Percentiles rank a stretch among this genome's conserved stretches.
Evolutionary conservation across 2,888 invertebrate genomes (phyloP).

Genomic region (Sisyra nigra): DNA sequence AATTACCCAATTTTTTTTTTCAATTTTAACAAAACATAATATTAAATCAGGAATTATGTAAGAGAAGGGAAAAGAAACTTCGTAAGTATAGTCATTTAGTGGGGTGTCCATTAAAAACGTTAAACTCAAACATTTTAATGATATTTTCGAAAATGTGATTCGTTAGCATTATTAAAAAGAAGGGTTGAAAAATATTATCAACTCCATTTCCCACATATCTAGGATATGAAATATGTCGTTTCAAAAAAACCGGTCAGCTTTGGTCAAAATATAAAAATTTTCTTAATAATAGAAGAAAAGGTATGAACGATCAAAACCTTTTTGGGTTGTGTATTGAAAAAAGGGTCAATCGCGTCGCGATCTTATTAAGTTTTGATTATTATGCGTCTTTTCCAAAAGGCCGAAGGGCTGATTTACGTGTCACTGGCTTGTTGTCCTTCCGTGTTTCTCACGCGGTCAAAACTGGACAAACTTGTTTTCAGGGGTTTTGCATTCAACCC

Average conservation of each 20-base stretch:
- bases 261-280: conserved; percentile 8
- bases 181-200: not conserved
- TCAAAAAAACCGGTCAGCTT: conserved; percentile 8
- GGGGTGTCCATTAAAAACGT: too few relatives aligned
- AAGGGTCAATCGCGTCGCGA: not conserved
- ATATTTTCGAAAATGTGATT: too few relatives aligned
- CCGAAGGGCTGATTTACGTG: conserved; percentile 3
- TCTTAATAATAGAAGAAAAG: not conserved
- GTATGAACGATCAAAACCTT: not conserved
- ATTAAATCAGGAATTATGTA: too few relatives aligned
- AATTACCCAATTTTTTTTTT: too few relatives aligned
- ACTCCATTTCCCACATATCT: not conserved
- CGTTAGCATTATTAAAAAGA: too few relatives aligned
- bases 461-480: conserved; percentile 10
- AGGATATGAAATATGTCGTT: conserved; percentile 2
- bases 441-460: conserved; percentile 9
- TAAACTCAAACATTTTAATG: too few relatives aligned
- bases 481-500: not conserved
- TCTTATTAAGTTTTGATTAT: too few relatives aligned
- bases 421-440: conserved; percentile 4
- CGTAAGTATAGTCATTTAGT: too few relatives aligned
- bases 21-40: too few relatives aligned
- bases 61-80: too few relatives aligned
- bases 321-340: not conserved
- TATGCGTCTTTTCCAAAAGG: not conserved